Evolutionary conservation across 2,113 vertebrate genomes (phyloP).

Genomic region (Prietella phreatophila): DNA sequence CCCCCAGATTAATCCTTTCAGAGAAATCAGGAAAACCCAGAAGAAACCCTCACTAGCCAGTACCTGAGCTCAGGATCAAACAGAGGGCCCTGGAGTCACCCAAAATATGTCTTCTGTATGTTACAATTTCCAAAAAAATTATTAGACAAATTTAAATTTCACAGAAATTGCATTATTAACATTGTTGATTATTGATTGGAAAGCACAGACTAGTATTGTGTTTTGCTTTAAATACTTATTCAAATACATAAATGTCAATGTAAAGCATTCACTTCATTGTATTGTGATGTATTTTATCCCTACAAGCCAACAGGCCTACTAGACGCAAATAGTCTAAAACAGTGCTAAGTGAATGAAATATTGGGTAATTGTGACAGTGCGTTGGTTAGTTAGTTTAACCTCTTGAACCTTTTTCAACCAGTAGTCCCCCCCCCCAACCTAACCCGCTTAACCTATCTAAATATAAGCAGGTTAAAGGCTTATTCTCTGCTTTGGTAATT

Average conservation of each 20-base stretch:
- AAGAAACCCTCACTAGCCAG: neutral
- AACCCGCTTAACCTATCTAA: neutral
- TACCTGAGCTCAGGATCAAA: neutral
- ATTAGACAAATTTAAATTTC: neutral
- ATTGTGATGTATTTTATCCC: neutral
- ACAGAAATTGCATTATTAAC: too few species aligned
- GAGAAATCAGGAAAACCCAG: neutral
- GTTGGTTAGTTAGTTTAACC: neutral
- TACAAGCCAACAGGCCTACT: neutral
- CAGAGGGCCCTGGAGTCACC: neutral
- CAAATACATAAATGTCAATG: neutral
- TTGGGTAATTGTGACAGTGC: neutral
- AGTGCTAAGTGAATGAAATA: neutral
- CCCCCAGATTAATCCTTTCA: neutral
- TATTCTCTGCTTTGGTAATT: neutral
- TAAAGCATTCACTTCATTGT: neutral
- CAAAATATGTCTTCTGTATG: neutral
- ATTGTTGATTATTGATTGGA: too few species aligned
- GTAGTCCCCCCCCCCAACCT: neutral
- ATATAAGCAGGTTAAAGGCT: neutral
- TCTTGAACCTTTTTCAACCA: neutral
- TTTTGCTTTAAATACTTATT: neutral
- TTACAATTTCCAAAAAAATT: neutral
- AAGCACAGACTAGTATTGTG: neutral
- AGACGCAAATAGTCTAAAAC: neutral